Conservation (phyloP, 2,113 vertebrate species). For the Gnathonemus longibarbis region DNA sequence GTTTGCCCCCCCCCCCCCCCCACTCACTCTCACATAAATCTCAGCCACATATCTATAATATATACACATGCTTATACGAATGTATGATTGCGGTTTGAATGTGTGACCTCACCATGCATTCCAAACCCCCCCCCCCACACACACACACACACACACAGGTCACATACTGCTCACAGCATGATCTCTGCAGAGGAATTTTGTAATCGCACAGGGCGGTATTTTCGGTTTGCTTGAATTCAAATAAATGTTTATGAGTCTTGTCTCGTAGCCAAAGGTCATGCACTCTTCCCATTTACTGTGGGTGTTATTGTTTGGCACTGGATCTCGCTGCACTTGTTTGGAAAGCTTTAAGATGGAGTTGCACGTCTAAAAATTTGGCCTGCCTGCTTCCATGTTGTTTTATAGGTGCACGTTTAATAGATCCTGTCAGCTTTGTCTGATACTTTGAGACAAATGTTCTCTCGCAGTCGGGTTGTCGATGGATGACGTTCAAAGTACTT, state of each 20-base stretch:
- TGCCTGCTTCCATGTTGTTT: not conserved
- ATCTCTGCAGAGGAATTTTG: constrained; percentile 3
- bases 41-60: too few relatives aligned
- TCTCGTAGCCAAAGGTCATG: constrained; percentile 48
- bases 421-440: not conserved
- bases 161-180: constrained; percentile 14
- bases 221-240: constrained; percentile 47
- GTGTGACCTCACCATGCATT: too few relatives aligned
- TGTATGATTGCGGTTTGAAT: too few relatives aligned
- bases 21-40: too few relatives aligned
- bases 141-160: not conserved
- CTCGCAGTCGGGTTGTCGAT: not conserved
- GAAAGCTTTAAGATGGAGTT: not conserved
- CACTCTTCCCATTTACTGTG: constrained; percentile 32
- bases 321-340: constrained; percentile 9
- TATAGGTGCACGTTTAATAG: not conserved
- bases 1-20: too few relatives aligned
- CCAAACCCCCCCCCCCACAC: not conserved
- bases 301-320: constrained; percentile 2
- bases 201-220: constrained; percentile 47
- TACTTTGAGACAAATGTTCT: not conserved
- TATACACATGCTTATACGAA: too few relatives aligned
- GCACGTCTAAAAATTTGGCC: not conserved
- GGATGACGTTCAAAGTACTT: not conserved
- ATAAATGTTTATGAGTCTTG: constrained; percentile 50